A percentile compares a stretch with the other conserved stretches of the same genome.
These are phyloP conservation scores for Gryllus longicercus DNA, from an alignment of 2,888 invertebrate genomes.

Conservation along the genomic window DNA sequence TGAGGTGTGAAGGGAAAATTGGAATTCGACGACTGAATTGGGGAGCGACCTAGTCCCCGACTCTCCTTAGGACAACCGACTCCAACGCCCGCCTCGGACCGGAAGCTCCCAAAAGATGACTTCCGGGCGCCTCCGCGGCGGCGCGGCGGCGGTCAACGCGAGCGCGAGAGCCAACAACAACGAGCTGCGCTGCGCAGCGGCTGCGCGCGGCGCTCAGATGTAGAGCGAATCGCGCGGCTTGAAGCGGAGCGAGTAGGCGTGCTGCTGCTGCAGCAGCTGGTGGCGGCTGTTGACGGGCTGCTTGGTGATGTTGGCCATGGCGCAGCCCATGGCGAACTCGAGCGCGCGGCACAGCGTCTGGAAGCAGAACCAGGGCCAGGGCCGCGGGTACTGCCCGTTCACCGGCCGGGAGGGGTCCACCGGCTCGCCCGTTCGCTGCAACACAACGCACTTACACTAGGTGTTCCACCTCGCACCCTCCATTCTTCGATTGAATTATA, in stretches of 20 bases:
- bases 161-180: no score
- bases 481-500: no score
- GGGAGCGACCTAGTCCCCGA: no score
- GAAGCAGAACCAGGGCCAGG: slow-evolving; percentile 57
- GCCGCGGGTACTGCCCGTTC: slow-evolving; percentile 39
- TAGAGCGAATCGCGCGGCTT: slow-evolving; percentile 47
- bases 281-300: slow-evolving; percentile 52
- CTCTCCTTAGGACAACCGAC: no score
- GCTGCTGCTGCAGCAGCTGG: slow-evolving; percentile 46
- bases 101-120: no score
- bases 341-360: slow-evolving; percentile 52
- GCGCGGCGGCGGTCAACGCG: no score
- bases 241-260: slow-evolving; percentile 45
- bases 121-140: no score
- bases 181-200: no score
- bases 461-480: no score
- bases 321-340: slow-evolving; percentile 52
- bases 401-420: neutral
- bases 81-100: no score
- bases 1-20: no score
- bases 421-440: slow-evolving; percentile 4
- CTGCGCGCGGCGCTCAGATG: slow-evolving; percentile 39
- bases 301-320: slow-evolving; percentile 55
- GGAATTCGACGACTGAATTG: no score
- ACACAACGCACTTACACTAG: neutral